Conservation (phyloP, 2,888 invertebrate species). For the Hartigia nigra region DNA sequence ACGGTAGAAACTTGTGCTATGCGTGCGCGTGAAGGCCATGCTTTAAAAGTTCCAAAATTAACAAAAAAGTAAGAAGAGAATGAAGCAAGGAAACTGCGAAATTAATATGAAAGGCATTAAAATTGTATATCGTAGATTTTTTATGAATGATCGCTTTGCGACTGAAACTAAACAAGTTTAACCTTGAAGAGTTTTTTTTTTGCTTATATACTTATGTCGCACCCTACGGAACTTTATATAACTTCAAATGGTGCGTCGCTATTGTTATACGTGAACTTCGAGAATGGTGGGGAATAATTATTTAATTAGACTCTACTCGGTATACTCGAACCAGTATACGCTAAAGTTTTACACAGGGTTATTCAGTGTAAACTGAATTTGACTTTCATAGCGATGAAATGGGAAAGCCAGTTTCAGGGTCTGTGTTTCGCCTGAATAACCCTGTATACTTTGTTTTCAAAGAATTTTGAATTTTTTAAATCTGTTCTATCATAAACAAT, state of each 20-base stretch:
- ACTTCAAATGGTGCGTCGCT: background rate
- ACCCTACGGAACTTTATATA: background rate
- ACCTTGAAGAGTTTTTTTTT: background rate
- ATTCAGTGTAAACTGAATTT: background rate
- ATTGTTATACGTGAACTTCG: background rate
- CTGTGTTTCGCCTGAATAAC: background rate
- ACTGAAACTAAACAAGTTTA: background rate
- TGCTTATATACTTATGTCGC: background rate
- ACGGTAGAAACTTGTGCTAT: background rate
- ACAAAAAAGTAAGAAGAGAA: background rate
- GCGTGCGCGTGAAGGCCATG: background rate
- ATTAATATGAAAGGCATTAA: background rate
- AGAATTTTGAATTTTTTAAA: conserved; percentile 10
- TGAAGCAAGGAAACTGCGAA: background rate
- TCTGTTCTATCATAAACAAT: background rate
- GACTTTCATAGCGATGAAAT: background rate
- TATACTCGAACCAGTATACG: background rate
- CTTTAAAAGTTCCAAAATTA: background rate
- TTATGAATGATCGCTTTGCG: conserved; percentile 7
- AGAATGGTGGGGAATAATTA: conserved; percentile 6
- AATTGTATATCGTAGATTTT: conserved; percentile 4
- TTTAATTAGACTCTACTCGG: background rate
- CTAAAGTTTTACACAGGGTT: background rate
- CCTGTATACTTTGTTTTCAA: background rate
- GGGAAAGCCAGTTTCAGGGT: no score